phyloP scores from a whole-genome alignment of 2,888 invertebrate genomes.

The Hyposoter didymator region DNA sequence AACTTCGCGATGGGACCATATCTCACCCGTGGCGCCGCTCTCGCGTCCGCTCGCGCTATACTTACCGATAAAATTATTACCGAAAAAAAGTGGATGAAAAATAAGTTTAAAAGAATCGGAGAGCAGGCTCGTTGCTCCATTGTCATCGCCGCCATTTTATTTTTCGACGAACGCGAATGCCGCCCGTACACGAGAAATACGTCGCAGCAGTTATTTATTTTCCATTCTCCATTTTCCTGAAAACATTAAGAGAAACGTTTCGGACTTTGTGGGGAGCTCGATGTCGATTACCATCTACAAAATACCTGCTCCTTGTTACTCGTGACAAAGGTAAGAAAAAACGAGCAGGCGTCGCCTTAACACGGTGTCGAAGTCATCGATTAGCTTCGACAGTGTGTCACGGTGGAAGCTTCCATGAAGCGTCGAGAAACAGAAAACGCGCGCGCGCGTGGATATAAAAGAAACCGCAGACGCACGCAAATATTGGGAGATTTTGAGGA shows the following conservation, averaged over 20 bases:
- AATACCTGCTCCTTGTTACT: constrained; percentile 64
- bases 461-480: constrained; percentile 72
- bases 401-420: constrained; percentile 29
- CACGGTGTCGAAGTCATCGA: constrained; percentile 25
- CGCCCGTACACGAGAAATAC: background rate
- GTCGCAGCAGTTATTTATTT: background rate
- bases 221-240: background rate
- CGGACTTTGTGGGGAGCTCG: constrained; percentile 65
- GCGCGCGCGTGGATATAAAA: constrained; percentile 61
- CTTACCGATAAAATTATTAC: constrained; percentile 64
- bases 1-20: constrained; percentile 51
- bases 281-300: constrained; percentile 70
- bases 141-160: constrained; percentile 5
- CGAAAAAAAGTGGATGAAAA: constrained; percentile 19
- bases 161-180: background rate
- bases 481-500: constrained; percentile 75
- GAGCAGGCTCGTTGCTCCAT: constrained; percentile 44
- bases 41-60: constrained; percentile 39
- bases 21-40: constrained; percentile 64
- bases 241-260: constrained; percentile 23
- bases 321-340: constrained; percentile 21
- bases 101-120: background rate
- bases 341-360: background rate
- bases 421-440: background rate
- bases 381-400: constrained; percentile 26